Base-by-base conservation (phyloP, 2,797 vertebrate genomes). In the Crax fasciolata region DNA sequence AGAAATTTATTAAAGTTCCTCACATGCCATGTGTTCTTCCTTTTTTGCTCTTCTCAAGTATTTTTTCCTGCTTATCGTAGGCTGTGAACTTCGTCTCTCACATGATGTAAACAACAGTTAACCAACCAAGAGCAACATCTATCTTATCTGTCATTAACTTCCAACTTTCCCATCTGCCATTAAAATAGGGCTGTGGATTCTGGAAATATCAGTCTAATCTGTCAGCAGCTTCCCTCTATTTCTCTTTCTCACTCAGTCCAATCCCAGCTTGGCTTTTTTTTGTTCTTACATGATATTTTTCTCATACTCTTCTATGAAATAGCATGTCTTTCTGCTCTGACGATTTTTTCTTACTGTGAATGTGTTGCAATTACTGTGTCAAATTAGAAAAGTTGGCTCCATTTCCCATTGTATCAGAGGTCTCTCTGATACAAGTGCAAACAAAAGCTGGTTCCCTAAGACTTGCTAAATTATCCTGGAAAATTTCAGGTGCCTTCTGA, bases 81-180 rank as follows among this genome's bases (percentile, higher is more conserved):
- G 28, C 83, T 91, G 59, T 63, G 58, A 94, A 14, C 48, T 73
- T 49, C 55, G 62, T 90, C 55, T 94, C 74, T 86, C 83, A 86
- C 73, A 65, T 23, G 61, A 38, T 78, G 76, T 61, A 78, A 95
- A 81, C 46, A 93, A 62, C 73, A 89, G 79, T 41, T 66, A 87
- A 71, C 79, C 72, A 62, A 44, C 52, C 70, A 85, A 25, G 79
- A 89, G 73, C 76, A 81, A 35, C 83, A 91, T 84, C 78, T 73
- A 46, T 92, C 87, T 92, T 65, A 15, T 71, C 89, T 90, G 76
- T 85, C 89, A 68, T 81, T 81, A 86, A 39, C 46, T 85, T 80
- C 62, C 57, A 73, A 0, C 68, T 78, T 57, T 35, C 72, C 84
- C 84, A 80, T 94, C 93, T 93, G 89, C 84, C 54, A 32, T 24